phyloP scores from a whole-genome alignment of 2,113 vertebrate genomes.

The Hippocampus comes region DNA sequence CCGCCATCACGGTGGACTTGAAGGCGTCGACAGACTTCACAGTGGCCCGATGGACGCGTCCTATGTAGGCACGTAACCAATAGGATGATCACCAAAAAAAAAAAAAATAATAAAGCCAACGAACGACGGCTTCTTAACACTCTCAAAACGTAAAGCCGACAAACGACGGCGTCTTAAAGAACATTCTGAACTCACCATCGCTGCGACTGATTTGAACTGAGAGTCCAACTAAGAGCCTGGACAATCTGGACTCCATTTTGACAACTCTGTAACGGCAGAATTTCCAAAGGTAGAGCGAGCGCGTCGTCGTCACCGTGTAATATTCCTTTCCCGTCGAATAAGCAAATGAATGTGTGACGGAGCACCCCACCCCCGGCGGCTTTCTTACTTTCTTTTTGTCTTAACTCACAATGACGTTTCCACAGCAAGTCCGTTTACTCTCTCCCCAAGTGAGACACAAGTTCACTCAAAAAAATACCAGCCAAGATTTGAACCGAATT shows the following conservation, averaged over 20 bases:
- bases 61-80: conserved; percentile 38
- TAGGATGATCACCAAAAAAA: neutral
- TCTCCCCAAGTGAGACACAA: neutral
- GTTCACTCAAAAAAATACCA: conserved; percentile 10
- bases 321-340: neutral
- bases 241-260: conserved; percentile 47
- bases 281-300: neutral
- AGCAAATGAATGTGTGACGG: rapidly evolving
- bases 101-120: neutral
- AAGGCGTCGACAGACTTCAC: conserved; percentile 50
- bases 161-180: neutral
- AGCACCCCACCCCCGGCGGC: neutral
- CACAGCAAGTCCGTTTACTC: neutral
- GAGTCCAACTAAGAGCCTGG: conserved; percentile 48
- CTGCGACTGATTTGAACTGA: conserved; percentile 65
- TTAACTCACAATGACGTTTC: neutral
- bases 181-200: conserved; percentile 54
- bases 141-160: too few species aligned
- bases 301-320: neutral
- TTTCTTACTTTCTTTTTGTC: neutral
- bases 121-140: neutral
- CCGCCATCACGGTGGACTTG: conserved; percentile 56
- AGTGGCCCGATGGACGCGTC: conserved; percentile 65
- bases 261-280: neutral
- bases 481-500: conserved; percentile 49